These are phyloP conservation scores for Buathra laborator DNA, from an alignment of 2,888 invertebrate genomes.

Conservation along the genomic window DNA sequence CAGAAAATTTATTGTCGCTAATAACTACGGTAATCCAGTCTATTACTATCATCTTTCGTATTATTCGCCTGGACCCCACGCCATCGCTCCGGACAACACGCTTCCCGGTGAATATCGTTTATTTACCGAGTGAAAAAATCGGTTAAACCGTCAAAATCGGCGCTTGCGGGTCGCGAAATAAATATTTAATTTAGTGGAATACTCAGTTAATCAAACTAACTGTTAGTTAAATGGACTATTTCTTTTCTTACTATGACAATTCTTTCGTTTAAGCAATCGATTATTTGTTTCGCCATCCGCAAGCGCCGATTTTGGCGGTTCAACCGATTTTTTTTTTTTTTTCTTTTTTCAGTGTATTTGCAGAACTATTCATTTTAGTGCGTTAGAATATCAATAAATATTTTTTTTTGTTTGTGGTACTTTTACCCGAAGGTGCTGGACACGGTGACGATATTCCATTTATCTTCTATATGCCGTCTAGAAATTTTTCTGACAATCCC, in stretches of 20 bases:
- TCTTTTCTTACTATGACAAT: no score
- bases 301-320: no score
- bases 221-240: no score
- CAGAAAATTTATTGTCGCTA: constrained; percentile 65
- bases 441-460: neutral
- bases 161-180: no score
- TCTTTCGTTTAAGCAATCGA: no score
- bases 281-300: no score
- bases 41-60: constrained; percentile 74
- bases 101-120: constrained; percentile 15
- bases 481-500: neutral
- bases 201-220: no score
- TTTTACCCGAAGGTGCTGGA: neutral
- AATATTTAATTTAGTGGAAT: no score
- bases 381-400: neutral
- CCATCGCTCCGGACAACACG: neutral
- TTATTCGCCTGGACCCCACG: constrained; percentile 8
- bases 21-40: constrained; percentile 54
- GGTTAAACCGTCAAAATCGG: no score
- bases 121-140: neutral
- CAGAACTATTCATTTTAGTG: neutral
- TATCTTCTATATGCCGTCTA: neutral
- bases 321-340: no score
- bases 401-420: neutral
- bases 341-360: no score